Conservation (phyloP, 2,888 invertebrate species). For the Acanthoscelides obtectus region DNA sequence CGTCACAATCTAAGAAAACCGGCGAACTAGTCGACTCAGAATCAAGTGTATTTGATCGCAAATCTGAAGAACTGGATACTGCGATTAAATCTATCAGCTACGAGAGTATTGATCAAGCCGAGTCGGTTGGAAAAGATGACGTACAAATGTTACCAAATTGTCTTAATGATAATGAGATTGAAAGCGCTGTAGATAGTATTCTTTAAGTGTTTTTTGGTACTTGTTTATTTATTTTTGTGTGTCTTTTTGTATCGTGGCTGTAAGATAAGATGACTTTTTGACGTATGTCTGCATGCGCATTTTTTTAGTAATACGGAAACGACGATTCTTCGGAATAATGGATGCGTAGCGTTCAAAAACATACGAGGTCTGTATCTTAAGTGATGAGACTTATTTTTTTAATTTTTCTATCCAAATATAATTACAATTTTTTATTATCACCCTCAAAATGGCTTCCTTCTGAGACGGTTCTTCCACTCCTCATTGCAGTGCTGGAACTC, state of each 20-base stretch:
- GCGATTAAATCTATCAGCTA: constrained; percentile 44
- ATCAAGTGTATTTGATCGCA: constrained; percentile 26
- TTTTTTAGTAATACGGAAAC: too few relatives aligned
- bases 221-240: background rate
- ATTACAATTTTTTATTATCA: too few relatives aligned
- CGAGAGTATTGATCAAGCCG: constrained; percentile 28
- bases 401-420: too few relatives aligned
- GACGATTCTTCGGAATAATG: too few relatives aligned
- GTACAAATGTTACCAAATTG: constrained; percentile 35
- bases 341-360: too few relatives aligned
- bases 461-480: too few relatives aligned
- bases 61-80: constrained; percentile 41
- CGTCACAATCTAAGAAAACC: constrained; percentile 19
- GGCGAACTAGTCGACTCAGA: constrained; percentile 13
- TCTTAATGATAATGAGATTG: constrained; percentile 44
- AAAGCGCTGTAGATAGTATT: constrained; percentile 46
- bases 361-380: too few relatives aligned
- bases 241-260: background rate
- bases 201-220: constrained; percentile 15
- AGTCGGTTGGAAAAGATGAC: constrained; percentile 26
- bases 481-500: too few relatives aligned
- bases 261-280: background rate
- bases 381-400: too few relatives aligned
- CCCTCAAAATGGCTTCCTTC: too few relatives aligned
- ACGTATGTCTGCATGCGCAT: too few relatives aligned